Evolutionary conservation across 2,113 vertebrate genomes (phyloP).

Genomic region (Ptychochromis oligacanthus): DNA sequence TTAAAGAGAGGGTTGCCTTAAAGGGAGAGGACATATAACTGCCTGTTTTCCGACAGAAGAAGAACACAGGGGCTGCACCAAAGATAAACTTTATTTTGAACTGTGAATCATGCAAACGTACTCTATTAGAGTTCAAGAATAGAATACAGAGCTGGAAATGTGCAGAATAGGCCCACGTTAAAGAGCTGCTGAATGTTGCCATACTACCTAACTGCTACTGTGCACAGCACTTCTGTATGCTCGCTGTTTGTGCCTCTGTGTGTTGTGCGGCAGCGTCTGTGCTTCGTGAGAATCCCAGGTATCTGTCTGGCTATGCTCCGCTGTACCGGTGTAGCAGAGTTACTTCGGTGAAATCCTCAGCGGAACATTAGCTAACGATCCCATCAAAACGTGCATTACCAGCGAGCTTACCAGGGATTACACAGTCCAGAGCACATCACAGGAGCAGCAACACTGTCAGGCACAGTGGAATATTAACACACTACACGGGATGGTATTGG

Average conservation of each 20-base stretch:
- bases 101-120: neutral
- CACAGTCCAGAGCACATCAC: neutral
- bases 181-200: neutral
- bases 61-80: no score
- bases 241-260: neutral
- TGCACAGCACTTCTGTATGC: neutral
- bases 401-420: slow-evolving; percentile 17
- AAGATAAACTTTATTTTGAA: no score
- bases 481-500: neutral
- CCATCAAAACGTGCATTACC: slow-evolving; percentile 37
- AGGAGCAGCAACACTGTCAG: neutral
- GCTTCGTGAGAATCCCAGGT: slow-evolving; percentile 1
- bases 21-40: neutral
- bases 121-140: neutral
- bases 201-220: neutral
- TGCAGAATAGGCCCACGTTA: neutral
- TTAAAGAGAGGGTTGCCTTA: neutral
- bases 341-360: slow-evolving; percentile 27
- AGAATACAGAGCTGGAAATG: neutral
- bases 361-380: slow-evolving; percentile 37
- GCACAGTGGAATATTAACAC: neutral
- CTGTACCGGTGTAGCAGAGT: neutral
- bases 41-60: neutral
- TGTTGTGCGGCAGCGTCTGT: neutral
- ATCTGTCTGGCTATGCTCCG: slow-evolving; percentile 26